phyloP scores from a whole-genome alignment of 1,140 invertebrate species.

The Bombus waltoni region DNA sequence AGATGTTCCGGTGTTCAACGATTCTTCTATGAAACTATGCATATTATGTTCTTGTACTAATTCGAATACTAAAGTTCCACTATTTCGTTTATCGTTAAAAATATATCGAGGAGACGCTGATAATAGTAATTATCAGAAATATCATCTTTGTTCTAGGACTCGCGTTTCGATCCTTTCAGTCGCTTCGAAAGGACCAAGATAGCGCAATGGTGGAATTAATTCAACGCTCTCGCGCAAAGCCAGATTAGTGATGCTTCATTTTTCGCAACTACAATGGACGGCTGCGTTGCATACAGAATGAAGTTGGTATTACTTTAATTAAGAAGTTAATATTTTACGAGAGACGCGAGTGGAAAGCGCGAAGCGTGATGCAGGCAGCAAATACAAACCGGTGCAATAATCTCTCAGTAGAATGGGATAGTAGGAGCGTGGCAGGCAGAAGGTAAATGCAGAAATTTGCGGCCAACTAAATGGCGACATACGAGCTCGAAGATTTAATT shows the following conservation, averaged over 20 bases:
- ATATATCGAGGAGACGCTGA: fast-evolving
- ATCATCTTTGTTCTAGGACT: not conserved
- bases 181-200: not conserved
- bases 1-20: too few relatives aligned
- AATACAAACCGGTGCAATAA: slow-evolving; percentile 11
- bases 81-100: not conserved
- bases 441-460: slow-evolving; percentile 36
- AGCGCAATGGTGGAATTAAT: not conserved
- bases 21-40: not conserved
- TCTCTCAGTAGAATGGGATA: not conserved
- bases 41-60: not conserved
- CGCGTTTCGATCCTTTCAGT: not conserved
- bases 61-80: too few relatives aligned
- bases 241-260: not conserved
- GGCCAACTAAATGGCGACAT: slow-evolving; percentile 26
- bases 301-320: slow-evolving; percentile 25
- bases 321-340: slow-evolving; percentile 36
- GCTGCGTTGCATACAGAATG: not conserved
- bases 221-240: not conserved
- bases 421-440: too few relatives aligned
- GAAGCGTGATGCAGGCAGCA: not conserved
- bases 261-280: not conserved
- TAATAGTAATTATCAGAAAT: not conserved
- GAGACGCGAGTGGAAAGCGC: not conserved
- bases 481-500: slow-evolving; percentile 23